A percentile compares a stretch with the other conserved stretches of the same genome.
These are phyloP conservation scores for Myotis findleyi DNA, from an alignment of 2,797 vertebrate species.

Conservation along the genomic window DNA sequence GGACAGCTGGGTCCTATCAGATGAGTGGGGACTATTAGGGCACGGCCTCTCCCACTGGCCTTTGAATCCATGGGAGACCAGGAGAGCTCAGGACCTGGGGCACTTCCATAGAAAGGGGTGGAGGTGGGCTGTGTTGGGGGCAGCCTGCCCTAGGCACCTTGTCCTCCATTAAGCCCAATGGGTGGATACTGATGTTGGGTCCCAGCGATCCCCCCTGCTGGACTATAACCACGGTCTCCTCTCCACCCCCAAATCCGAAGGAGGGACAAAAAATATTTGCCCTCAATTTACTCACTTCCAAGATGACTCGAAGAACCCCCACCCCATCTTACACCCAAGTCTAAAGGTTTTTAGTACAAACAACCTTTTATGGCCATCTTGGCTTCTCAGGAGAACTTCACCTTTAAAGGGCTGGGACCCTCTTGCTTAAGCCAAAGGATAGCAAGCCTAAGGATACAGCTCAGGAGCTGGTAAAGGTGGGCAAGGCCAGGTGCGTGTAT, in stretches of 20 bases:
- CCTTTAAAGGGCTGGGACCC: not conserved
- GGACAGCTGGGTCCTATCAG: conserved; percentile 81
- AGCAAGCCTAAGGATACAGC: not conserved
- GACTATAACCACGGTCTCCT: not conserved
- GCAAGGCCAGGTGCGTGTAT: not conserved
- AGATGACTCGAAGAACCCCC: no score
- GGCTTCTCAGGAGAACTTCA: not conserved
- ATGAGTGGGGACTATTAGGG: not conserved
- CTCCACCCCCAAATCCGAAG: not conserved
- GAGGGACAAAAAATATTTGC: not conserved
- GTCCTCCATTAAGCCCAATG: not conserved
- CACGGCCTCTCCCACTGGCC: not conserved
- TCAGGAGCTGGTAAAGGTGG: not conserved
- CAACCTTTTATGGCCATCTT: not conserved
- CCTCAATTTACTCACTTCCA: not conserved
- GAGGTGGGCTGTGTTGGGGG: not conserved
- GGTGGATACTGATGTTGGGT: not conserved
- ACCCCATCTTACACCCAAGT: not conserved
- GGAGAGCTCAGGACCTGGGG: not conserved
- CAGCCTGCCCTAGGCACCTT: not conserved
- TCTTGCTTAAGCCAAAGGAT: not conserved
- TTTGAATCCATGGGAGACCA: not conserved
- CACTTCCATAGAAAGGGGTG: not conserved
- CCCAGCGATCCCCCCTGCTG: no score
- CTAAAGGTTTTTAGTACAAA: not conserved